Percentiles rank a stretch among this genome's conserved stretches.
These are phyloP conservation scores for Platanista minor DNA, from an alignment of 2,113 vertebrate species.

Conservation along the genomic window DNA sequence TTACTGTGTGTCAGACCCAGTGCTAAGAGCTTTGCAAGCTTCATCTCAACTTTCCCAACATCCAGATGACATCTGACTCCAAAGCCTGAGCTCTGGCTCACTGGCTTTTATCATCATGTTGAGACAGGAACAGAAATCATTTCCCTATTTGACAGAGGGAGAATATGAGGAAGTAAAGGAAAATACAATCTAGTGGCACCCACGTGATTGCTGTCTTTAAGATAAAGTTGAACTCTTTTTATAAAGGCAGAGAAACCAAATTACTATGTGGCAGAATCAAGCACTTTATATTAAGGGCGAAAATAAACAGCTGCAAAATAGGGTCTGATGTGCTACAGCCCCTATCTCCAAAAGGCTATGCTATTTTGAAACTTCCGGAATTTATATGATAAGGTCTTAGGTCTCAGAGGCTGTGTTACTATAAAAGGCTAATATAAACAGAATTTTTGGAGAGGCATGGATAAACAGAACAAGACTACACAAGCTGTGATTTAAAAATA, in stretches of 20 bases:
- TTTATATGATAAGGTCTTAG: neutral
- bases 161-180: neutral
- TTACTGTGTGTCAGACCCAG: neutral
- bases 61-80: neutral
- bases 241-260: constrained; percentile 1
- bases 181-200: neutral
- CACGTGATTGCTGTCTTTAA: neutral
- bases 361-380: neutral
- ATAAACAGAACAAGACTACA: constrained; percentile 29
- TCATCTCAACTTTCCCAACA: neutral
- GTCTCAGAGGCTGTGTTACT: neutral
- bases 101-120: neutral
- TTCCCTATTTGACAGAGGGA: neutral
- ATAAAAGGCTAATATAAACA: neutral
- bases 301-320: neutral
- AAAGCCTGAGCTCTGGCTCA: neutral
- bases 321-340: neutral
- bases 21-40: neutral
- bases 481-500: neutral
- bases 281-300: neutral
- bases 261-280: neutral
- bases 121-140: neutral
- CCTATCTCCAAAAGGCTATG: neutral
- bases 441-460: neutral
- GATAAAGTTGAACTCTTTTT: neutral